Evolutionary conservation across 2,888 invertebrate species (phyloP), one percentile per base, ranked within the genome.

Genomic region (Noctua pronuba): DNA sequence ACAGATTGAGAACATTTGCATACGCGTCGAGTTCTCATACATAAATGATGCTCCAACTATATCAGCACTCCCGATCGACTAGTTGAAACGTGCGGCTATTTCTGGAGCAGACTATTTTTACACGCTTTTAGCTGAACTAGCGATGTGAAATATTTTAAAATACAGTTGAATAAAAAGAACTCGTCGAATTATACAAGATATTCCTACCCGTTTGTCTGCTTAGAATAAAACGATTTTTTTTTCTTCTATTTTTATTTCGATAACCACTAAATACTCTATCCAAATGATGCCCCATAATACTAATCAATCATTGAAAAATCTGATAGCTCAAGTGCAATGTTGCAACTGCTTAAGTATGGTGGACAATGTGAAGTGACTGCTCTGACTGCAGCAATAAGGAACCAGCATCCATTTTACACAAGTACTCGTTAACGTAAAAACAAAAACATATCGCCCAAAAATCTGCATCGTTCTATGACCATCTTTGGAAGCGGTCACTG

Each of bases 1-100:
- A 66, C 69, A 69, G 60, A 69, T 62, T 58, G 44, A 16, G 16
- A 35, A n/a, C 35, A 69, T 80, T 72, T 73, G 35, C 60, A 85
- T 66, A 73, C 60, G 38, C 55, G 46, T 44, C 38, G 28, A 55
- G 18, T 52, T 44, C 85, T 70, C 82, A 60, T 73, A 73, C 49
- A 84, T 75, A 70, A 52, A n/a, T 70, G 24, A 73, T 81, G 31
- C 38, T 46, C 70, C 38, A 76, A 44, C 52, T 21, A 52, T 49
- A 78, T 60, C 58, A 11, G 38, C n/a, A 60, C n/a, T n/a, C 78
- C 10, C 44, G 44, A 60, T 35, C 55, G 31, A 62, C 71, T 60
- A 65, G 72, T 28, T 41, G 31, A 52, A 46, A 21, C 60, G 13
- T 24, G 28, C 24, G 13, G 28, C 35, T 74, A 84, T 80, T 67